phyloP scores from a whole-genome alignment of 2,113 vertebrate species.

The Cavia porcellus region DNA sequence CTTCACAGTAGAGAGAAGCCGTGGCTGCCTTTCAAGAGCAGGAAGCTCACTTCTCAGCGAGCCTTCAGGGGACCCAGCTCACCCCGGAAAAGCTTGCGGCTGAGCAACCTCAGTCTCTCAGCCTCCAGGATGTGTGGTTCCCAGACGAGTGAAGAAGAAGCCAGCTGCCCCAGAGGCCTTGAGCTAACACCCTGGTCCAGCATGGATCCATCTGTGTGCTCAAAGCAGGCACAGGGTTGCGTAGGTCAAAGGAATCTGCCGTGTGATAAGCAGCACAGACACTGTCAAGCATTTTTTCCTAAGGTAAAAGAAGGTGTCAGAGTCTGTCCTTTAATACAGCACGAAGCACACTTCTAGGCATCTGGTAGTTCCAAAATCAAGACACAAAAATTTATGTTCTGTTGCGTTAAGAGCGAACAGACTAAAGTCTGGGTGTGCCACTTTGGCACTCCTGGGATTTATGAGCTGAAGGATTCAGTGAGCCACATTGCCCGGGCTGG shows the following conservation, averaged over 20 bases:
- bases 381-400: slow-evolving; percentile 32
- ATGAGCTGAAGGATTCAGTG: background rate
- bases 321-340: background rate
- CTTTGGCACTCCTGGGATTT: background rate
- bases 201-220: background rate
- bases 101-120: no score
- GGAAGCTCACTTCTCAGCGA: background rate
- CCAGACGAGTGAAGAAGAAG: background rate
- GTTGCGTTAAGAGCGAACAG: slow-evolving; percentile 48
- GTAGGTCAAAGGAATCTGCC: background rate
- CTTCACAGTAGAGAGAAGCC: background rate
- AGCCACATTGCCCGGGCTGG: background rate
- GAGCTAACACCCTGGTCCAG: no score
- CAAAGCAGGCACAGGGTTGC: background rate
- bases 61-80: background rate
- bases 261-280: background rate
- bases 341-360: background rate
- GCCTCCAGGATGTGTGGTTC: background rate
- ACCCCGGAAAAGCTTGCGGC: background rate
- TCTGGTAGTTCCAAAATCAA: slow-evolving; percentile 30
- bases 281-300: background rate
- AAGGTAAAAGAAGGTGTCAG: slow-evolving; percentile 21
- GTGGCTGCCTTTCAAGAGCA: background rate
- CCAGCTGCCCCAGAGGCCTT: background rate
- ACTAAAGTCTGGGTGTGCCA: background rate